These are phyloP conservation scores for Pogonocherus hispidulus DNA, from an alignment of 2,888 invertebrate genomes.

Conservation along the genomic window DNA sequence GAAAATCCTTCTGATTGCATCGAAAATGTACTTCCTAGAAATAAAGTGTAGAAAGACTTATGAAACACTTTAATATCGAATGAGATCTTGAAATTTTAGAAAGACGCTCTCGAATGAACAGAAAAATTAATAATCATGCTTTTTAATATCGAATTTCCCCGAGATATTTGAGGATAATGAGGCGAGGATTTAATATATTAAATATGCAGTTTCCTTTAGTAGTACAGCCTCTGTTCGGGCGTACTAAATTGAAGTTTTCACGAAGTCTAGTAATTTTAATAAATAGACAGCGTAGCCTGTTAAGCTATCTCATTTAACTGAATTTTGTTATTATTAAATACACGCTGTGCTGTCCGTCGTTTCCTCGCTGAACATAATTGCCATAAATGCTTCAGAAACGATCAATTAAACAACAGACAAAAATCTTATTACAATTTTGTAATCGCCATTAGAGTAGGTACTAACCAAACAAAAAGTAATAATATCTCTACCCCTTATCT, in stretches of 20 bases:
- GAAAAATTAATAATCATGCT: not conserved
- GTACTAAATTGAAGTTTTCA: slow-evolving; percentile 1
- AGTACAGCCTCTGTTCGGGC: not conserved
- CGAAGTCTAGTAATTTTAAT: slow-evolving; percentile 3
- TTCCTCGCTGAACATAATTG: not conserved
- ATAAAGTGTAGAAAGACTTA: too few species aligned
- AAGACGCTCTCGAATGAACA: not conserved
- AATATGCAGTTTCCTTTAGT: not conserved
- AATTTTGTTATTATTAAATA: not conserved
- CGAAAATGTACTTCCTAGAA: too few species aligned
- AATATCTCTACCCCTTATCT: too few species aligned
- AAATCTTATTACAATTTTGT: too few species aligned
- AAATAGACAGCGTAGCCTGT: not conserved
- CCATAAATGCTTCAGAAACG: too few species aligned
- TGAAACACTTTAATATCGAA: too few species aligned
- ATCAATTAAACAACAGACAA: too few species aligned
- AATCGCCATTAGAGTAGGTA: too few species aligned
- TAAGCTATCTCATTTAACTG: not conserved
- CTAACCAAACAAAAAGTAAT: too few species aligned
- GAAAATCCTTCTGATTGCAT: too few species aligned
- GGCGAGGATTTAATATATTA: slow-evolving; percentile 6
- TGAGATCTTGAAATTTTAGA: not conserved
- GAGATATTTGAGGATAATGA: slow-evolving; percentile 10
- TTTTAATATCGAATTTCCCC: too few species aligned
- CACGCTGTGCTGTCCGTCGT: not conserved